Conservation (phyloP, 2,888 invertebrate genomes). For the Periphyllus acericola region DNA sequence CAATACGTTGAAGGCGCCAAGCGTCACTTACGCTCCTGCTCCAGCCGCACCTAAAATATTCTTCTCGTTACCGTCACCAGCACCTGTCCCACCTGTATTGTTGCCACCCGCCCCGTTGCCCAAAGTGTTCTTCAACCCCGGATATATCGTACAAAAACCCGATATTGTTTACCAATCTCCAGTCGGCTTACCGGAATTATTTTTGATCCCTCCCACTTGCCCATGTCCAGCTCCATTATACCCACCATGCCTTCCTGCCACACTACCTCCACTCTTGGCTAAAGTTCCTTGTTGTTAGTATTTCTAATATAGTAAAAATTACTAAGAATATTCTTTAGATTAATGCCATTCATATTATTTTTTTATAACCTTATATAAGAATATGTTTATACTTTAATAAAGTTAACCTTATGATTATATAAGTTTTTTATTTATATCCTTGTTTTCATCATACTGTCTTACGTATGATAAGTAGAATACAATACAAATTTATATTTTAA, state of each 20-base stretch:
- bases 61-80: background rate
- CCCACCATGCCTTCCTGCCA: background rate
- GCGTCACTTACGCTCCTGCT: background rate
- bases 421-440: too few species aligned
- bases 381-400: too few species aligned
- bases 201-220: background rate
- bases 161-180: constrained; percentile 34
- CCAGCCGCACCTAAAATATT: background rate
- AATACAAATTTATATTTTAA: too few species aligned
- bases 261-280: background rate
- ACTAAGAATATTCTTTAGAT: too few species aligned
- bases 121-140: constrained; percentile 37
- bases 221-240: background rate
- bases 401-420: too few species aligned
- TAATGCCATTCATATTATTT: too few species aligned
- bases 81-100: background rate
- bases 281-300: background rate
- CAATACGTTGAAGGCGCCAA: background rate
- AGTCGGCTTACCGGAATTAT: constrained; percentile 27
- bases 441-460: too few species aligned
- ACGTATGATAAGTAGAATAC: too few species aligned
- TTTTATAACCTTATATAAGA: too few species aligned
- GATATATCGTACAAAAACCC: background rate
- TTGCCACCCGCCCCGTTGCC: constrained; percentile 29
- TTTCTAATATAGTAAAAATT: too few species aligned